Evolutionary conservation across 2,113 vertebrate genomes (phyloP).

Genomic region (Pseudorasbora parva): DNA sequence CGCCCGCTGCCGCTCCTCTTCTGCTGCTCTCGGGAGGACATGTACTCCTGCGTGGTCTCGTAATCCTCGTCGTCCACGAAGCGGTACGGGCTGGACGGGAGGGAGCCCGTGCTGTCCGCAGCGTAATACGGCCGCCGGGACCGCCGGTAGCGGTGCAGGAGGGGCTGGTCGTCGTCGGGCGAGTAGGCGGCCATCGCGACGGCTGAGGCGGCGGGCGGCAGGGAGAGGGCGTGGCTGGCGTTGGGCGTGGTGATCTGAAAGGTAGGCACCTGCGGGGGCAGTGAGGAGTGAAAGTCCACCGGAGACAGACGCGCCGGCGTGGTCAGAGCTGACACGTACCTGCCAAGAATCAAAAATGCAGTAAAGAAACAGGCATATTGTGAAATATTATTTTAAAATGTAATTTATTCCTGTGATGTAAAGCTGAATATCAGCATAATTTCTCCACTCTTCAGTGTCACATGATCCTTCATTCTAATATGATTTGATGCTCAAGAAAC

Average conservation of each 20-base stretch:
- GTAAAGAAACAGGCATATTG: not conserved
- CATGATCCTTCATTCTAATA: not conserved
- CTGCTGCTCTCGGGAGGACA: slow-evolving; percentile 83
- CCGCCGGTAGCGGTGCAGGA: slow-evolving; percentile 85
- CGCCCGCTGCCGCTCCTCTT: slow-evolving; percentile 80
- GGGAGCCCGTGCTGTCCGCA: slow-evolving; percentile 91
- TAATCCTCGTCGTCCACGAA: slow-evolving; percentile 94
- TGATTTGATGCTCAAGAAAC: not conserved
- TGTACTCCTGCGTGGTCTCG: slow-evolving; percentile 95
- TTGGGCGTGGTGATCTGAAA: slow-evolving; percentile 98
- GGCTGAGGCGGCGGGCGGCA: slow-evolving; percentile 84
- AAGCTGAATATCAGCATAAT: too few relatives aligned
- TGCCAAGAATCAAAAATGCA: slow-evolving; percentile 56
- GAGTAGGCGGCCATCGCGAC: slow-evolving; percentile 77
- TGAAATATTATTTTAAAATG: not conserved
- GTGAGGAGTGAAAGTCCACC: slow-evolving; percentile 92
- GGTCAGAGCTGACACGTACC: slow-evolving; percentile 96
- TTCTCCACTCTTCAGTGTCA: too few relatives aligned
- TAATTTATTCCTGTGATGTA: too few relatives aligned
- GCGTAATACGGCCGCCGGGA: slow-evolving; percentile 78
- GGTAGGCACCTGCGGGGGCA: slow-evolving; percentile 91
- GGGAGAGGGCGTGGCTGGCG: slow-evolving; percentile 87
- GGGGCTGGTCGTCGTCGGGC: slow-evolving; percentile 90
- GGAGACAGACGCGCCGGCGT: slow-evolving; percentile 95
- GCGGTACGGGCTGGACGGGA: slow-evolving; percentile 93